Percentiles rank a stretch among this genome's conserved stretches.
Evolutionary conservation across 2,113 vertebrate genomes (phyloP).

Genomic region (Chionis minor): DNA sequence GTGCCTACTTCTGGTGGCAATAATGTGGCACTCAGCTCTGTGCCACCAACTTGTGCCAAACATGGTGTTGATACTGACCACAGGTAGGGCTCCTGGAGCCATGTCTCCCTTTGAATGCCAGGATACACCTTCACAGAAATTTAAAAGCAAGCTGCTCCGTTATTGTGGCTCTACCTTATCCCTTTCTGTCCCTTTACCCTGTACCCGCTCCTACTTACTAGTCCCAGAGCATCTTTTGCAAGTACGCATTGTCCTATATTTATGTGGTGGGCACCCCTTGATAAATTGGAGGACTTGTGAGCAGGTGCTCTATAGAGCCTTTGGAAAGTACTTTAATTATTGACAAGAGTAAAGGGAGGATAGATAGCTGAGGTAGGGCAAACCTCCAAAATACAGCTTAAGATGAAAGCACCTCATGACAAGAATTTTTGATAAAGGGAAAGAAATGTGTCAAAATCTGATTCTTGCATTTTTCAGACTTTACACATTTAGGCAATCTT

Average conservation of each 20-base stretch:
- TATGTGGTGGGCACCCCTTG: background rate
- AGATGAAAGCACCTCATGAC: fast-evolving
- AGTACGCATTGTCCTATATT: background rate
- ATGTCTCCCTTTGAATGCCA: background rate
- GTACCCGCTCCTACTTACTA: background rate
- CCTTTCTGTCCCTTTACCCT: background rate
- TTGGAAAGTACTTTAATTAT: background rate
- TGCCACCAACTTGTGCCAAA: background rate
- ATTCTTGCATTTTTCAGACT: background rate
- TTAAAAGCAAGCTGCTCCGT: background rate
- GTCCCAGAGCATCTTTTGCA: background rate
- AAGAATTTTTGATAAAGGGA: background rate
- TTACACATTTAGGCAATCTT: background rate
- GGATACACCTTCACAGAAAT: background rate
- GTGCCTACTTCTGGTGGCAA: background rate
- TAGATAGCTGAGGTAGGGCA: background rate
- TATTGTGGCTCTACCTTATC: background rate
- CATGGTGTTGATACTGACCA: fast-evolving
- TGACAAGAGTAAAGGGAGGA: background rate
- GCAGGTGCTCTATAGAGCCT: background rate
- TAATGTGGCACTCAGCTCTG: background rate
- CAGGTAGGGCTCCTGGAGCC: background rate
- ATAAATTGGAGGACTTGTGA: background rate
- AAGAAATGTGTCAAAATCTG: background rate
- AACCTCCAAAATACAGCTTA: background rate